Base-by-base conservation (phyloP, 2,113 vertebrate species). In the Chaetops frenatus region DNA sequence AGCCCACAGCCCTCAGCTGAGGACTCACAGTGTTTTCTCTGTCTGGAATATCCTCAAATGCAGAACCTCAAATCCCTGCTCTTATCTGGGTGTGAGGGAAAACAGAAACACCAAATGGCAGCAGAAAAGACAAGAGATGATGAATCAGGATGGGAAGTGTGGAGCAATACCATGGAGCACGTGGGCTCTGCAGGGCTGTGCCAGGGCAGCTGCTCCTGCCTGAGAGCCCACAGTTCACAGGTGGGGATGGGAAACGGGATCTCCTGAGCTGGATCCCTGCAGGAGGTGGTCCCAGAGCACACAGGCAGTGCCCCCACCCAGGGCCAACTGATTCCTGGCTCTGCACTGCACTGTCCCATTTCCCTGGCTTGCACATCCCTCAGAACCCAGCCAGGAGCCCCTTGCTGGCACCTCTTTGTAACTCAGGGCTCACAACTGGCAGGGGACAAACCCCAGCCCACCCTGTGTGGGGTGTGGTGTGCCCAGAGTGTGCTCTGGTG, bases 381-480 rank as follows among this genome's bases (percentile, higher is more conserved):
- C 0, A 7, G 15, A 12, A 27, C 6, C 35, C 15, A 1, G 42
- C 0, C 15, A 50, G 81, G 38, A 88, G 36, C 64, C 29, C 54
- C 33, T 27, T 10, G 7, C 14, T 12, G 47, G 50, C 48, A 33
- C 6, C 1, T 28, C 6, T 15, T 11, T 22, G 42, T 15, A 5
- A 13, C 22, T n/a, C 16, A 2, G 2, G 8, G 56, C 50, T 69
- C 69, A 29, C 29, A 65, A 16, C 5, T 0, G 31, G n/a, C 54
- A 62, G 69, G 67, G 51, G 45, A 56, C 54, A 73, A 66, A 60
- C 3, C 20, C 44, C 45, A 60, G 57, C 16, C 45, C 28, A 7
- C 1, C 2, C 10, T 2, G 0, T 6, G 10, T 0, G 2, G 16
- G 29, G 40, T 2, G 5, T 11, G 40, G 6, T 1, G 6, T 13